These are phyloP conservation scores for Piscicola geometra DNA, from an alignment of 2,888 invertebrate genomes.

Conservation along the genomic window DNA sequence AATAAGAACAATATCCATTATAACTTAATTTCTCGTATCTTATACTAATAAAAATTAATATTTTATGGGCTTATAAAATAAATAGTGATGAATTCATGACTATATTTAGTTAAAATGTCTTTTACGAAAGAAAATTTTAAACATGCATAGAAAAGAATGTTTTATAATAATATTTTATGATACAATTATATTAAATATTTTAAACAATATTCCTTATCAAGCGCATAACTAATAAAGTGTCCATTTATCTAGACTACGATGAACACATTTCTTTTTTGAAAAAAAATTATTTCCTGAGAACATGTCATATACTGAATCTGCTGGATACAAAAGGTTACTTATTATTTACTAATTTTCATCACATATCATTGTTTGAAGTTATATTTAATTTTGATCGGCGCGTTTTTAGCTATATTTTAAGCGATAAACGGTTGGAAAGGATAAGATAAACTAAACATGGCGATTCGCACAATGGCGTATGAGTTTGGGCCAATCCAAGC, in stretches of 20 bases:
- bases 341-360: not conserved
- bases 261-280: conserved; percentile 7
- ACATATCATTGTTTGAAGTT: not conserved
- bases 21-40: too few relatives aligned
- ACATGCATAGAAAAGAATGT: too few relatives aligned
- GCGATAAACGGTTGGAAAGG: not conserved
- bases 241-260: not conserved
- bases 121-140: too few relatives aligned
- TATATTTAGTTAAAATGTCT: too few relatives aligned
- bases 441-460: conserved; percentile 6
- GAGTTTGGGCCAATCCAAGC: not conserved
- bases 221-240: not conserved
- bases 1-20: too few relatives aligned
- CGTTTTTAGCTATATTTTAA: not conserved
- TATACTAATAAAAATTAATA: too few relatives aligned
- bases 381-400: not conserved
- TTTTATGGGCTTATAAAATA: too few relatives aligned
- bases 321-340: conserved; percentile 33
- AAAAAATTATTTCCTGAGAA: conserved; percentile 17
- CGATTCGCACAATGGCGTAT: conserved; percentile 15
- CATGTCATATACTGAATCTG: conserved; percentile 37
- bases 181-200: not conserved
- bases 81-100: too few relatives aligned
- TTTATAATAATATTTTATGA: too few relatives aligned
- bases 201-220: not conserved